A percentile compares a stretch with the other conserved stretches of the same genome.
phyloP scores from a whole-genome alignment of 1,140 invertebrate genomes.

The Papilio helenus region DNA sequence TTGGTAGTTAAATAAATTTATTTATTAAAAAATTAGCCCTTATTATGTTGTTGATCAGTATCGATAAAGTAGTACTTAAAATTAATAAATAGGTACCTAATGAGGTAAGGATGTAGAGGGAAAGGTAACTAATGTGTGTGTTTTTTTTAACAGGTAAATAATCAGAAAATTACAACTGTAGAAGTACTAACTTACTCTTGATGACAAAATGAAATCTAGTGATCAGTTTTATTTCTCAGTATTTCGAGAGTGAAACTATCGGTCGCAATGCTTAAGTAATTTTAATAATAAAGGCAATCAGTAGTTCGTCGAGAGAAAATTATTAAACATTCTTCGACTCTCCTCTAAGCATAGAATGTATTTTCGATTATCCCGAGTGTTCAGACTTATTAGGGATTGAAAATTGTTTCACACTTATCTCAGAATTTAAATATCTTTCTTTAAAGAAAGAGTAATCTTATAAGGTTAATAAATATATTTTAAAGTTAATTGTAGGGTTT shows the following conservation, averaged over 20 bases:
- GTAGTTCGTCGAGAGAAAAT: neutral
- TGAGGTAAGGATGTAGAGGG: too few relatives aligned
- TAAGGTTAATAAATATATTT: too few relatives aligned
- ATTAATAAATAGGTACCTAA: too few relatives aligned
- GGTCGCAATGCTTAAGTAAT: neutral
- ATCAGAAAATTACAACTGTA: too few relatives aligned
- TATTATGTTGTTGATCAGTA: too few relatives aligned
- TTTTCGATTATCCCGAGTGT: slow-evolving; percentile 4
- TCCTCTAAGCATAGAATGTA: neutral
- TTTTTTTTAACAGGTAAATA: too few relatives aligned
- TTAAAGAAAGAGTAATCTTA: neutral
- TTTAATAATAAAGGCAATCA: neutral
- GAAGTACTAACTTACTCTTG: too few relatives aligned
- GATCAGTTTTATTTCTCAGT: neutral
- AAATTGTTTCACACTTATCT: neutral
- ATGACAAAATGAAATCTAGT: neutral
- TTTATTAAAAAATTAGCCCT: too few relatives aligned
- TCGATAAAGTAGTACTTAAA: too few relatives aligned
- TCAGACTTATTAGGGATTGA: slow-evolving; percentile 2
- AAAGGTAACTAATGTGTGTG: too few relatives aligned
- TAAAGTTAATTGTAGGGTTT: too few relatives aligned
- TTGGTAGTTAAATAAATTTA: too few relatives aligned
- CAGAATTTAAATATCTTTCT: neutral
- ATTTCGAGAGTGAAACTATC: neutral
- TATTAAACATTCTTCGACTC: neutral